phyloP scores from a whole-genome alignment of 1,140 invertebrate species.

The Drosophila bocqueti region DNA sequence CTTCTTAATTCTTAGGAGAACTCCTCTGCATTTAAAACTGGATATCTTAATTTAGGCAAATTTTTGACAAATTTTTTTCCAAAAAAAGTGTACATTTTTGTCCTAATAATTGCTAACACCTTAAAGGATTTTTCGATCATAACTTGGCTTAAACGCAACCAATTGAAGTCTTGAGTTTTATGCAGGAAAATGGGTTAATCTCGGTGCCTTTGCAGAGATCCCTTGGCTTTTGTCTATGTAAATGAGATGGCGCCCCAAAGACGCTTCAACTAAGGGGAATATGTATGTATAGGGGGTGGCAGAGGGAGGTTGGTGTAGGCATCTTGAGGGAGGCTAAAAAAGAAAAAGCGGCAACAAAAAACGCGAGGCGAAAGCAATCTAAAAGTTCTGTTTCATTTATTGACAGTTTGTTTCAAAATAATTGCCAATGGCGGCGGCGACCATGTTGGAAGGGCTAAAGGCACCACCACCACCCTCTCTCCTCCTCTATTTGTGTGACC shows the following conservation, averaged over 20 bases:
- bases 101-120: too few relatives aligned
- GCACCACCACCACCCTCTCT: not conserved
- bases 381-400: constrained; percentile 69
- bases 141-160: too few relatives aligned
- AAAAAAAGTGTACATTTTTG: too few relatives aligned
- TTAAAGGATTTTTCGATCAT: too few relatives aligned
- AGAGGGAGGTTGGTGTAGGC: not conserved
- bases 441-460: not conserved
- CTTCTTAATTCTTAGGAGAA: too few relatives aligned
- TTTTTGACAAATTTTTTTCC: too few relatives aligned
- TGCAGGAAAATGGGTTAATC: constrained; percentile 27
- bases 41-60: too few relatives aligned
- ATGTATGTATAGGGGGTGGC: not conserved
- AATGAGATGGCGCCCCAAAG: constrained; percentile 62
- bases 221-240: constrained; percentile 64
- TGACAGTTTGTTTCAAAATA: constrained; percentile 71
- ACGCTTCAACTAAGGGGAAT: constrained; percentile 34
- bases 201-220: not conserved
- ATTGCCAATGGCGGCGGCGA: constrained; percentile 53
- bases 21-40: too few relatives aligned
- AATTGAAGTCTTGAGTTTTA: not conserved
- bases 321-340: not conserved
- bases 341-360: not conserved
- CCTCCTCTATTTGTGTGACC: not conserved
- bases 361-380: constrained; percentile 51